Conservation (phyloP, 1,140 invertebrate species). For the Mizuhopecten yessoensis region DNA sequence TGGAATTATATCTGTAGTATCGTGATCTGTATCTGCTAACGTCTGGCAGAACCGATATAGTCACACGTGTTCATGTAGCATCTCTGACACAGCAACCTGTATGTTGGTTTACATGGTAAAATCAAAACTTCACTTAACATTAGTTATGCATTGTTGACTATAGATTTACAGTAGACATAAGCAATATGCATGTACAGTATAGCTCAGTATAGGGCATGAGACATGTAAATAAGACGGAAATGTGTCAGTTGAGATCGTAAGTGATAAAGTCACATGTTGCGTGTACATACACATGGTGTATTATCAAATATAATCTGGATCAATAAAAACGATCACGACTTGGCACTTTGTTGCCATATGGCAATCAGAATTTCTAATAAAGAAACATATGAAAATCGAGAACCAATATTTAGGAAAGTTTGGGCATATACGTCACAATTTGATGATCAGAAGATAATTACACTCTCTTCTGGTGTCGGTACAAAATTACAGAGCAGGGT, state of each 20-base stretch:
- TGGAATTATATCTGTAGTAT: background rate
- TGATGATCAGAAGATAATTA: background rate
- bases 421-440: background rate
- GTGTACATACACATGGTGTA: background rate
- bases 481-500: background rate
- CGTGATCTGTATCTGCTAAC: background rate
- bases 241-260: too few species aligned
- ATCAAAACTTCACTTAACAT: too few species aligned
- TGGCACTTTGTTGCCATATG: background rate
- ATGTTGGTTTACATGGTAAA: too few species aligned
- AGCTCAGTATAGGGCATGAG: too few species aligned
- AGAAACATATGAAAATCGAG: conserved; percentile 8
- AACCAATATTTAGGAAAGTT: background rate
- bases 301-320: background rate
- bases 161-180: too few species aligned
- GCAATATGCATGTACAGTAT: too few species aligned
- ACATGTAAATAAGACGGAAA: too few species aligned
- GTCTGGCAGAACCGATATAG: background rate
- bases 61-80: background rate
- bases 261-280: background rate
- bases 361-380: conserved; percentile 1
- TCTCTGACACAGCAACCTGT: background rate
- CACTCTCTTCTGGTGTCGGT: background rate
- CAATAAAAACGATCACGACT: background rate
- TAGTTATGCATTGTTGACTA: too few species aligned